phyloP scores from a whole-genome alignment of 2,888 invertebrate species.

The Lithosia quadra region DNA sequence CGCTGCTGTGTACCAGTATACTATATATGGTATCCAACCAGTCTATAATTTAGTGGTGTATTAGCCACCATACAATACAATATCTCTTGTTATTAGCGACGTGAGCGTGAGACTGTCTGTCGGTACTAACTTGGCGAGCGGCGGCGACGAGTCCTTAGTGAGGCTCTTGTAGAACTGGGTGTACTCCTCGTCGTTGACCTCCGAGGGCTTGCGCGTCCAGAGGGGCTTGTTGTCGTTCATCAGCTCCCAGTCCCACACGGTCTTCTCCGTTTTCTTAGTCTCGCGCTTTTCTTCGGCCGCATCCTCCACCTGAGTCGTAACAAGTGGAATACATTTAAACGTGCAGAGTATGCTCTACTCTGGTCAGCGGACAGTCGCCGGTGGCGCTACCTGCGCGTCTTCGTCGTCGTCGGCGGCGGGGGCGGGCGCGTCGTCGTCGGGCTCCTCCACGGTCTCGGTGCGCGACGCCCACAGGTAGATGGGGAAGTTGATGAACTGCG shows the following conservation, averaged over 20 bases:
- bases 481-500: constrained; percentile 99
- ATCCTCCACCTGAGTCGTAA: constrained; percentile 88
- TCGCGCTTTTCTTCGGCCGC: constrained; percentile 88
- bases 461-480: constrained; percentile 96
- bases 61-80: too few relatives aligned
- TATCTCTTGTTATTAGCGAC: too few relatives aligned
- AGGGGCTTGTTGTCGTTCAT: constrained; percentile 99
- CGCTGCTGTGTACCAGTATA: too few relatives aligned
- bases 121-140: constrained; percentile 90
- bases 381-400: constrained; percentile 88
- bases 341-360: too few relatives aligned
- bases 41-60: too few relatives aligned
- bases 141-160: constrained; percentile 95
- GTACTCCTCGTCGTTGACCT: constrained; percentile 96
- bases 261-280: constrained; percentile 96
- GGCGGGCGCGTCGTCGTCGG: constrained; percentile 37
- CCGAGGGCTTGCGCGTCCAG: constrained; percentile 97
- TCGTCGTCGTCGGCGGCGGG: constrained; percentile 68
- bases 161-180: constrained; percentile 97
- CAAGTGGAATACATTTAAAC: neutral
- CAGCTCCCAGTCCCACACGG: constrained; percentile 99
- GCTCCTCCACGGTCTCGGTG: constrained; percentile 58
- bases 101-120: too few relatives aligned
- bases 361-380: too few relatives aligned
- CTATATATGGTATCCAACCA: too few relatives aligned